A percentile compares a stretch with the other conserved stretches of the same genome.
Evolutionary conservation across 2,797 vertebrate species (phyloP).

Genomic region (Acanthurus tractus): DNA sequence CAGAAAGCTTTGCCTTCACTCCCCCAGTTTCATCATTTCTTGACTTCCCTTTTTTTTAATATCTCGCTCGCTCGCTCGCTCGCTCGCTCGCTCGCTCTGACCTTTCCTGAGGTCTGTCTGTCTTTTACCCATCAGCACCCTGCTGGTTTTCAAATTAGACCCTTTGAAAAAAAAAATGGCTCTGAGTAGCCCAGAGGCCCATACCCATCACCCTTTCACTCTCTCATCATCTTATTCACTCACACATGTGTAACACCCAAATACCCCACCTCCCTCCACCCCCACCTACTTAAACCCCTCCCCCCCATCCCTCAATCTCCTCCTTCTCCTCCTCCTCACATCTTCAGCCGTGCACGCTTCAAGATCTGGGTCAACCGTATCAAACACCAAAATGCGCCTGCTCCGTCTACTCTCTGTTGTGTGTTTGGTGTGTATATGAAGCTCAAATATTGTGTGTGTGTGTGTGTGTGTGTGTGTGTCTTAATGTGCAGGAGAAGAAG

Average conservation of each 20-base stretch:
- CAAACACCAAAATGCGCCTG: slow-evolving; percentile 56
- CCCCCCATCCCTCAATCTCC: neutral
- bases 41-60: neutral
- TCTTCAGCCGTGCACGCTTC: slow-evolving; percentile 53
- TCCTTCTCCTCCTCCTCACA: slow-evolving; percentile 6
- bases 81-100: slow-evolving; percentile 11
- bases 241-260: slow-evolving; percentile 57
- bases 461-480: slow-evolving; percentile 21
- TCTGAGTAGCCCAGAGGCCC: slow-evolving; percentile 14
- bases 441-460: neutral
- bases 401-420: slow-evolving; percentile 34
- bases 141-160: slow-evolving; percentile 72
- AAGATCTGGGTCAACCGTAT: slow-evolving; percentile 81
- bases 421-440: slow-evolving; percentile 19
- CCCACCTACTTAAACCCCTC: neutral
- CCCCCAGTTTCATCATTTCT: slow-evolving; percentile 6
- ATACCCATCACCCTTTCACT: slow-evolving; percentile 44
- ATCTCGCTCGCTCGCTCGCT: neutral
- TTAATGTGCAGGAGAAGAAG: slow-evolving; percentile 8
- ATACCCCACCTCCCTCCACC: too few relatives aligned
- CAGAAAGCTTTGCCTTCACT: neutral
- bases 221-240: slow-evolving; percentile 63
- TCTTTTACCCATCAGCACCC: slow-evolving; percentile 70
- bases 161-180: slow-evolving; percentile 21
- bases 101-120: slow-evolving; percentile 53